Base-by-base conservation (phyloP, 2,888 invertebrate genomes). In the Hyppa rectilinea region DNA sequence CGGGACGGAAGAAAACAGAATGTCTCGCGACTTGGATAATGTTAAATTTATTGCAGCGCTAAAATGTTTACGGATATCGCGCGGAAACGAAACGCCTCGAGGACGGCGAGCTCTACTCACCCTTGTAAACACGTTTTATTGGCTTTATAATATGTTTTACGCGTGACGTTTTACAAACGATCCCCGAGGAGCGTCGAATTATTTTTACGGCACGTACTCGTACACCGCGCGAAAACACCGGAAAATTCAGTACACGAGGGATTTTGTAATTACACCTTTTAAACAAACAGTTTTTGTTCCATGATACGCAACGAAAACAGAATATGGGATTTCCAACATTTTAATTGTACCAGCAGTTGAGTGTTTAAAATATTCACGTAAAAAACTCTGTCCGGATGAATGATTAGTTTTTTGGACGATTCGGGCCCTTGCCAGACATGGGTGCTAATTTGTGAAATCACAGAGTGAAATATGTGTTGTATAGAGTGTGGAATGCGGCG, bases 131-230 rank as follows among this genome's bases (percentile, higher is more conserved):
- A 95, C 95, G 95, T 95, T 96, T 96, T 96, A 96, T 95, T 95
- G 95, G 95, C 95, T 95, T 96, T 96, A 95, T 95, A 95, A 96
- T 95, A 96, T 95, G 96, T 95, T 96, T 95, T 95, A 96, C 95
- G 95, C 95, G 95, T 95, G 95, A 96, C 95, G 95, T 95, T 96
- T 96, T 95, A 96, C 95, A 95, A 95, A 95, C 96, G 95, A 95
- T 96, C 95, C 94, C 93, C 78, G 93, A 92, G 91, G 93, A 95
- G 91, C 92, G 92, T 91, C 94, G 95, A 95, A 95, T 95, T 94
- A 94, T 95, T 95, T 95, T 95, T 95, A 94, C 94, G 93, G 93
- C 94, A 95, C 94, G 94, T 94, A 94, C 92, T 92, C 90, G 89
- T 89, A 85, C 90, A 88, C 89, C 87, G 87, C 92, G 92, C 88